Percentiles rank a stretch among this genome's conserved stretches.
Evolutionary conservation across 2,888 invertebrate species (phyloP).

Genomic region (Drosophila nigritarsus): DNA sequence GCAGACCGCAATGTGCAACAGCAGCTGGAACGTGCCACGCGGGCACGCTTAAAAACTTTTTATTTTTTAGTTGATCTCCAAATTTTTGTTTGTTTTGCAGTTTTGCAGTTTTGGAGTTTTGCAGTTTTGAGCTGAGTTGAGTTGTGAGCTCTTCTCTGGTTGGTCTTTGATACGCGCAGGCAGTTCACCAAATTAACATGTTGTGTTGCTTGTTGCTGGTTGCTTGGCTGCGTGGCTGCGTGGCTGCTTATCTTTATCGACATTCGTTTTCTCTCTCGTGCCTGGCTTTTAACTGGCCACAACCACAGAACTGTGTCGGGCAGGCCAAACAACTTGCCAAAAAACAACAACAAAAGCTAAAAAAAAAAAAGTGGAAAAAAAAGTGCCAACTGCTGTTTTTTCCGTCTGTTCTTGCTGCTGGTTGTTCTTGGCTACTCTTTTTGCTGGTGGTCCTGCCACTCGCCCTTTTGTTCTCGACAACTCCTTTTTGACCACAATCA

Average conservation of each 20-base stretch:
- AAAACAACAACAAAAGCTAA: conserved; percentile 14
- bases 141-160: background rate
- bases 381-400: conserved; percentile 70
- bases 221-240: conserved; percentile 10
- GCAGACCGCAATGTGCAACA: conserved; percentile 1
- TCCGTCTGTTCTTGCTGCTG: conserved; percentile 37
- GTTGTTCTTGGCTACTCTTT: conserved; percentile 44
- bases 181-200: conserved; percentile 58
- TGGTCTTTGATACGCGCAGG: conserved; percentile 35
- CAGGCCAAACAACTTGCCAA: conserved; percentile 44
- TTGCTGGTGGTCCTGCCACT: conserved; percentile 69
- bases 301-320: conserved; percentile 35
- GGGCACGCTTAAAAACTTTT: conserved; percentile 17
- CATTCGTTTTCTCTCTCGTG: conserved; percentile 50
- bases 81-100: conserved; percentile 7
- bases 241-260: conserved; percentile 62
- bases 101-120: background rate
- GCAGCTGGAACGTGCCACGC: conserved; percentile 40
- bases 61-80: background rate
- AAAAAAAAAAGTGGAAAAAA: conserved; percentile 27
- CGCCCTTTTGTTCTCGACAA: conserved; percentile 58
- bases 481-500: conserved; percentile 76
- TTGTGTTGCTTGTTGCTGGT: conserved; percentile 26
- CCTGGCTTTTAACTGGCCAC: conserved; percentile 43
- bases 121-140: background rate